Percentiles rank a stretch among this genome's conserved stretches.
Evolutionary conservation across 2,113 vertebrate genomes (phyloP).

Genomic region (Pterocles burchelli): DNA sequence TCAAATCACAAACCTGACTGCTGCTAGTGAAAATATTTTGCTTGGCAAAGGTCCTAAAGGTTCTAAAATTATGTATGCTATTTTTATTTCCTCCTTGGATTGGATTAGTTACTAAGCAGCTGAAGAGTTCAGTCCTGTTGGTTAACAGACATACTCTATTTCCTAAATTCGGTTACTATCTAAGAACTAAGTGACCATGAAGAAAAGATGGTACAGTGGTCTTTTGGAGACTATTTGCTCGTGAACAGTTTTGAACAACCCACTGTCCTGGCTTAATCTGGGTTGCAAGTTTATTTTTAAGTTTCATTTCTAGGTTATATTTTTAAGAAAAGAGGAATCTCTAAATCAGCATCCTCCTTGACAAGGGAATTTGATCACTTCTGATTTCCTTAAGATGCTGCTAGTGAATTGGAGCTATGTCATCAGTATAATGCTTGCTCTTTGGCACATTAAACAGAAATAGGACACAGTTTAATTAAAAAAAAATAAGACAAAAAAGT

Average conservation of each 20-base stretch:
- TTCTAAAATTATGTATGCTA: conserved; percentile 82
- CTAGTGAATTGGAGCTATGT: not conserved
- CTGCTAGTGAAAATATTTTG: conserved; percentile 74
- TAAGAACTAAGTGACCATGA: not conserved
- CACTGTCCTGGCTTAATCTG: not conserved
- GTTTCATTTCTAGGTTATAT: not conserved
- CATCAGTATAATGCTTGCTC: not conserved
- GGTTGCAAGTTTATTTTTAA: not conserved
- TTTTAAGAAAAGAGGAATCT: not conserved
- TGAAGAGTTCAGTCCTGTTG: conserved; percentile 76
- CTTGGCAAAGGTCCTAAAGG: conserved; percentile 75
- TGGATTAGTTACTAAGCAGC: conserved; percentile 84
- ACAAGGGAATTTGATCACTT: conserved; percentile 2
- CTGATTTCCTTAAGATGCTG: not conserved
- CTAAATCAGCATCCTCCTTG: not conserved
- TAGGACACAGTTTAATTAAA: not conserved
- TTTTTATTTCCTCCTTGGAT: conserved; percentile 78
- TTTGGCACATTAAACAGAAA: not conserved
- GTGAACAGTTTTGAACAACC: not conserved
- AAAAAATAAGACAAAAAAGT: not conserved
- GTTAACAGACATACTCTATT: conserved; percentile 74
- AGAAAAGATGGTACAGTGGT: not conserved
- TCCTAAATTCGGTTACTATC: conserved; percentile 50
- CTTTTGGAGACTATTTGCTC: not conserved
- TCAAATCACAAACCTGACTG: conserved; percentile 70